These are phyloP conservation scores for Andrena hattorfiana DNA, from an alignment of 2,888 invertebrate species.

Conservation along the genomic window DNA sequence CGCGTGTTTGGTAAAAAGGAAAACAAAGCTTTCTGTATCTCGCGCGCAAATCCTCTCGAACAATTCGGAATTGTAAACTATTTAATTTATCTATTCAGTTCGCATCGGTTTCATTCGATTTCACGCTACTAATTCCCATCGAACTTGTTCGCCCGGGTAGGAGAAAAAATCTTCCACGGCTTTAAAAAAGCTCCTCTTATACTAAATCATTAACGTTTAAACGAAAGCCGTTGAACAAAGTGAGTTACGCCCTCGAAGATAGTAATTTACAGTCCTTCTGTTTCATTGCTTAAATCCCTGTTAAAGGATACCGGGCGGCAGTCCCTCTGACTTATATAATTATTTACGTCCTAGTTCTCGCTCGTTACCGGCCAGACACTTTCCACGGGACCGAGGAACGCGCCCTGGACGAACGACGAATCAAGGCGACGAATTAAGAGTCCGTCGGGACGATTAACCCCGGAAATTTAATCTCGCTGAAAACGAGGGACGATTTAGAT, in stretches of 20 bases:
- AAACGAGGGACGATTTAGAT: conserved; percentile 79
- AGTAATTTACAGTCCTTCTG: conserved; percentile 47
- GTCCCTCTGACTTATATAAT: conserved; percentile 51
- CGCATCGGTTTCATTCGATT: not conserved
- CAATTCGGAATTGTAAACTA: not conserved
- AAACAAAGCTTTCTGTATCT: too few relatives aligned
- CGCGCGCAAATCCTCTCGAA: not conserved
- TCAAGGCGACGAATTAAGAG: conserved; percentile 78
- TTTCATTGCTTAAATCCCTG: conserved; percentile 43
- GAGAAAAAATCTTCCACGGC: not conserved
- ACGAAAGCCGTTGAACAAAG: conserved; percentile 16
- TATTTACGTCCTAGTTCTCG: conserved; percentile 64
- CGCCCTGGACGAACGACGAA: conserved; percentile 62
- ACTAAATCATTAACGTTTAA: conserved; percentile 20
- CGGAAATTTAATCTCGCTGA: conserved; percentile 79
- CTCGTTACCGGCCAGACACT: conserved; percentile 53
- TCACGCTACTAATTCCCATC: conserved; percentile 2
- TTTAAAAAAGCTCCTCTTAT: not conserved
- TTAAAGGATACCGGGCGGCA: conserved; percentile 19
- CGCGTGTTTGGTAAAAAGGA: too few relatives aligned
- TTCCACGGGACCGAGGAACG: conserved; percentile 30
- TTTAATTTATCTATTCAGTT: not conserved
- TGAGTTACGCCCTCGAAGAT: conserved; percentile 4
- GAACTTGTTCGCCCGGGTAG: not conserved
- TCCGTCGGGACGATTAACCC: conserved; percentile 77